Percentiles rank a stretch among this genome's conserved stretches.
These are phyloP conservation scores for Emydocephalus ijimae DNA, from an alignment of 2,113 vertebrate species.

Conservation along the genomic window DNA sequence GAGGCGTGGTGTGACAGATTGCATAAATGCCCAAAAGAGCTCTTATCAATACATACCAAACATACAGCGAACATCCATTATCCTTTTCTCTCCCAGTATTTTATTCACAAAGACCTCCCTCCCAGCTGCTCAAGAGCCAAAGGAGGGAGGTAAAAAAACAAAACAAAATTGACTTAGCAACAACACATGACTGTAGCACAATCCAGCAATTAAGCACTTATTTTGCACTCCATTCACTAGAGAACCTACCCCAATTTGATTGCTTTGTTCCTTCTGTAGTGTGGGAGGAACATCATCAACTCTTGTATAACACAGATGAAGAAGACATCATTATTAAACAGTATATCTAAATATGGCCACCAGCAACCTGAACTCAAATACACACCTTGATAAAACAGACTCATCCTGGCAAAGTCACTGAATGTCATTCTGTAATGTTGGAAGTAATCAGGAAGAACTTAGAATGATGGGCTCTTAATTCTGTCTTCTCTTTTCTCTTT, in stretches of 20 bases:
- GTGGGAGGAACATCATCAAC: not conserved
- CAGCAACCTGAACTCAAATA: not conserved
- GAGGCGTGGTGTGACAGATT: not conserved
- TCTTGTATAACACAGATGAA: not conserved
- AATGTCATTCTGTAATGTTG: not conserved
- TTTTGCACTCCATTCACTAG: not conserved
- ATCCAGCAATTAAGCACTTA: not conserved
- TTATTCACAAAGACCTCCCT: not conserved
- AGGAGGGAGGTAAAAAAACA: not conserved
- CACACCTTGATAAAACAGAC: not conserved
- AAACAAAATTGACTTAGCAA: not conserved
- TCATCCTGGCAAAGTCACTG: not conserved
- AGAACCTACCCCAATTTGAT: not conserved
- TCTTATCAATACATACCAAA: not conserved
- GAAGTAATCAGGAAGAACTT: not conserved
- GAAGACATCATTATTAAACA: not conserved
- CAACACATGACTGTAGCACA: not conserved
- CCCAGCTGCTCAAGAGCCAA: not conserved
- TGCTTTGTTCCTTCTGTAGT: not conserved
- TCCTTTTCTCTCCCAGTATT: not conserved
- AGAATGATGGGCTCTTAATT: not conserved
- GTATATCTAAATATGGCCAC: not conserved
- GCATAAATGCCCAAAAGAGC: not conserved
- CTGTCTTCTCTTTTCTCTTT: not conserved
- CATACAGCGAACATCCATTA: not conserved